Percentiles rank a stretch among this genome's conserved stretches.
Evolutionary conservation across 2,113 vertebrate species (phyloP).

Genomic region (Serinus canaria): DNA sequence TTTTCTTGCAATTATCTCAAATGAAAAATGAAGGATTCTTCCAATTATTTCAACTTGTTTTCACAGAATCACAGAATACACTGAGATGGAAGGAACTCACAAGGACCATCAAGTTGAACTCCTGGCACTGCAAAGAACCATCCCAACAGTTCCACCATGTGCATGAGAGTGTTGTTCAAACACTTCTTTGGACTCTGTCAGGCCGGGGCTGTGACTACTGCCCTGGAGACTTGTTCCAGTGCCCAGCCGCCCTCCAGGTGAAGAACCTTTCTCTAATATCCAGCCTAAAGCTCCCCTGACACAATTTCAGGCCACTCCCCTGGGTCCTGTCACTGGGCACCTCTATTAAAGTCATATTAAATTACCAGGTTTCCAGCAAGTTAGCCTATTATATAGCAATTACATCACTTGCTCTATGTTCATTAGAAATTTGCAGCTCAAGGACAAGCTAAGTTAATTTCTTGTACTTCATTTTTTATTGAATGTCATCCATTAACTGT

Average conservation of each 20-base stretch:
- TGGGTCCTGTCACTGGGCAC: background rate
- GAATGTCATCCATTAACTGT: background rate
- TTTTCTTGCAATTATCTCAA: background rate
- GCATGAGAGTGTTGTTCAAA: background rate
- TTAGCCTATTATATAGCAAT: background rate
- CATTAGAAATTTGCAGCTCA: background rate
- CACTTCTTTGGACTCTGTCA: background rate
- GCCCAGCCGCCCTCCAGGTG: too few relatives aligned
- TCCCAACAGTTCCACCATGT: background rate
- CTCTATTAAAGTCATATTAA: background rate
- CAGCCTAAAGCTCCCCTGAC: background rate
- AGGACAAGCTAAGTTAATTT: constrained; percentile 1
- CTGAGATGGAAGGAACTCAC: background rate
- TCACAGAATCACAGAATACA: background rate
- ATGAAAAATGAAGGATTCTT: background rate
- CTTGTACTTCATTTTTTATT: background rate
- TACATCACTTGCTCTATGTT: background rate
- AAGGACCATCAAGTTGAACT: background rate
- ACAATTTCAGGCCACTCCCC: background rate
- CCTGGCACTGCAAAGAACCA: background rate
- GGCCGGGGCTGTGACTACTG: background rate
- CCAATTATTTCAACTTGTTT: background rate
- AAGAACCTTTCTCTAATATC: background rate
- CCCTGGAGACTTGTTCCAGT: background rate
- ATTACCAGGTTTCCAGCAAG: background rate